Evolutionary conservation across 2,797 vertebrate genomes (phyloP).

Genomic region (Dendrocincla tyrannina): DNA sequence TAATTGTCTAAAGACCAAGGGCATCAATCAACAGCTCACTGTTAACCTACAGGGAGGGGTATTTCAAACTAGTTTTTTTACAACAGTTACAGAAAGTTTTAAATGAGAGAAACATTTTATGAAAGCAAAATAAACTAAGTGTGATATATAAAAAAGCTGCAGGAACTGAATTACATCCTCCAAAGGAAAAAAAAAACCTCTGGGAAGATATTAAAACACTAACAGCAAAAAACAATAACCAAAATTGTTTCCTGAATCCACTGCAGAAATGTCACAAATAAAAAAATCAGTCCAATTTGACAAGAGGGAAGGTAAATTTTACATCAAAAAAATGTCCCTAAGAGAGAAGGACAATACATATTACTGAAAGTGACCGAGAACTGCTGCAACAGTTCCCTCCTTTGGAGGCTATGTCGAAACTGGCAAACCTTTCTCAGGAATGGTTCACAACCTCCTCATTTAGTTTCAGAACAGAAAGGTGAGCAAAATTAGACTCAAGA

Average conservation of each 20-base stretch:
- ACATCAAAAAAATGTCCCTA: neutral
- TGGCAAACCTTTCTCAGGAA: neutral
- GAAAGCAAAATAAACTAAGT: neutral
- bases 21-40: neutral
- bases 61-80: neutral
- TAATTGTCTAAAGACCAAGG: neutral
- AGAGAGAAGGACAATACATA: neutral
- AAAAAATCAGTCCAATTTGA: neutral
- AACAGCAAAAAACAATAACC: neutral
- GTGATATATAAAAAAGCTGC: neutral
- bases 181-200: neutral
- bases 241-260: neutral
- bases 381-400: neutral
- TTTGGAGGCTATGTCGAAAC: neutral
- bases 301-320: neutral
- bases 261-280: neutral
- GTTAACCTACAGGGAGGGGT: neutral
- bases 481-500: neutral
- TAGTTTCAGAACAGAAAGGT: neutral
- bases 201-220: neutral
- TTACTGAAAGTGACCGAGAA: neutral
- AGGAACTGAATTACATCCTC: neutral
- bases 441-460: neutral
- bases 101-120: neutral
- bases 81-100: neutral